Conservation (phyloP, 2,888 invertebrate genomes). For the Gortyna flavago region DNA sequence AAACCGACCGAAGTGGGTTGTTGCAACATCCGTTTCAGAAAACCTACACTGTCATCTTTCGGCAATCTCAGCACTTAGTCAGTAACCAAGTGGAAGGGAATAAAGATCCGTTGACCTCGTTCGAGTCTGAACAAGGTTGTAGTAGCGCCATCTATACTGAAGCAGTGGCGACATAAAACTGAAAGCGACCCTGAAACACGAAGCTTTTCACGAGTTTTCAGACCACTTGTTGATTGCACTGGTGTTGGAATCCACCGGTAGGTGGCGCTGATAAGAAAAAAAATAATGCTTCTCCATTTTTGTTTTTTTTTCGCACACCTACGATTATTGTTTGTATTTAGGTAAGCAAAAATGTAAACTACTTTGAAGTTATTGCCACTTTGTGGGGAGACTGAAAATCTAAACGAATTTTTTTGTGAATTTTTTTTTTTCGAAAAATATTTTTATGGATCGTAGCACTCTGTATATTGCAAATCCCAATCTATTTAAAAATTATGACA, state of each 20-base stretch:
- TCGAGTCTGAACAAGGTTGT: not conserved
- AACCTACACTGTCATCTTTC: conserved; percentile 37
- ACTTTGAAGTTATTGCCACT: not conserved
- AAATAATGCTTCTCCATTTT: not conserved
- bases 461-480: not conserved
- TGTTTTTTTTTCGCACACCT: not conserved
- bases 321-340: not conserved
- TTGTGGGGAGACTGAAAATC: not conserved
- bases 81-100: not conserved
- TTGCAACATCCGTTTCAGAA: not conserved
- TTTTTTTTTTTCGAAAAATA: not conserved
- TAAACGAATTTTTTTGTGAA: not conserved
- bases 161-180: not conserved
- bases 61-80: not conserved
- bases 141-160: conserved; percentile 51
- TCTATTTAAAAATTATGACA: not conserved
- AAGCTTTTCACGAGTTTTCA: conserved; percentile 28
- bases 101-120: not conserved
- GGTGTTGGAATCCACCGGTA: conserved; percentile 2
- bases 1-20: no score
- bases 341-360: not conserved
- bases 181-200: conserved; percentile 46
- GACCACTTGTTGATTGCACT: conserved; percentile 21
- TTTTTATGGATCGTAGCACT: not conserved
- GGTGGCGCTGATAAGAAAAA: conserved; percentile 35